Percentiles rank a stretch among this genome's conserved stretches.
phyloP scores from a whole-genome alignment of 92 coral and sea anemone genomes.

The Nematostella vectensis region DNA sequence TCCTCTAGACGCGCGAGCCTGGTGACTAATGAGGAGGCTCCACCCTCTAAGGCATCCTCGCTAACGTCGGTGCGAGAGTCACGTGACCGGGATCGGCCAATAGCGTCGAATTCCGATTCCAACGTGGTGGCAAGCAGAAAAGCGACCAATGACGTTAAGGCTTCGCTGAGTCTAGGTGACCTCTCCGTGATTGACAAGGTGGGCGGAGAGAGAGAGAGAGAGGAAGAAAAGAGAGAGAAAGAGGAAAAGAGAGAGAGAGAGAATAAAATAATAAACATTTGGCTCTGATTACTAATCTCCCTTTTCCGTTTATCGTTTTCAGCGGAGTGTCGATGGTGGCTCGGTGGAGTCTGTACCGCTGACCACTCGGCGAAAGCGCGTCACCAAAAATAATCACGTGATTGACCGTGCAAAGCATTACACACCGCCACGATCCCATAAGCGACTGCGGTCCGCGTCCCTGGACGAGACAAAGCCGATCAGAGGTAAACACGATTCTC shows the following conservation, averaged over 20 bases:
- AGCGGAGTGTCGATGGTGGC: conserved; percentile 6
- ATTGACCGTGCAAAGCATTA: conserved; percentile 12
- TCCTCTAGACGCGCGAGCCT: conserved; percentile 40
- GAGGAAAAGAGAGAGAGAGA: too few species aligned
- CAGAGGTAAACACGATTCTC: conserved; percentile 58
- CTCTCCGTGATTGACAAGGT: conserved; percentile 57
- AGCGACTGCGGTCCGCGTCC: conserved; percentile 72
- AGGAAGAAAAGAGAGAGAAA: conserved; percentile 14
- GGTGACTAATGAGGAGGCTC: conserved; percentile 32
- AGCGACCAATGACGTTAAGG: conserved; percentile 24
- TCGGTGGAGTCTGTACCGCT: conserved; percentile 56
- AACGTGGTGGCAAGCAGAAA: conserved; percentile 15
- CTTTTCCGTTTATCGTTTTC: too few species aligned
- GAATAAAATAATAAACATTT: conserved; percentile 14
- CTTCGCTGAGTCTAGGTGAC: conserved; percentile 72
- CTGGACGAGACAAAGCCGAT: conserved; percentile 58
- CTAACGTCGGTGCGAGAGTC: conserved; percentile 38
- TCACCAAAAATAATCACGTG: conserved; percentile 2
- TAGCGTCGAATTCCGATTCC: conserved; percentile 36
- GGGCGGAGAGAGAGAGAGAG: conserved; percentile 47
- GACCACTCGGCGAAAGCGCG: conserved; percentile 4
- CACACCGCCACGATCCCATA: conserved; percentile 25
- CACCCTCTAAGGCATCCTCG: conserved; percentile 30
- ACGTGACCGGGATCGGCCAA: conserved; percentile 30
- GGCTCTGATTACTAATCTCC: too few species aligned